Base-by-base conservation (phyloP, 2,797 vertebrate genomes). In the Syndactyla subalaris region DNA sequence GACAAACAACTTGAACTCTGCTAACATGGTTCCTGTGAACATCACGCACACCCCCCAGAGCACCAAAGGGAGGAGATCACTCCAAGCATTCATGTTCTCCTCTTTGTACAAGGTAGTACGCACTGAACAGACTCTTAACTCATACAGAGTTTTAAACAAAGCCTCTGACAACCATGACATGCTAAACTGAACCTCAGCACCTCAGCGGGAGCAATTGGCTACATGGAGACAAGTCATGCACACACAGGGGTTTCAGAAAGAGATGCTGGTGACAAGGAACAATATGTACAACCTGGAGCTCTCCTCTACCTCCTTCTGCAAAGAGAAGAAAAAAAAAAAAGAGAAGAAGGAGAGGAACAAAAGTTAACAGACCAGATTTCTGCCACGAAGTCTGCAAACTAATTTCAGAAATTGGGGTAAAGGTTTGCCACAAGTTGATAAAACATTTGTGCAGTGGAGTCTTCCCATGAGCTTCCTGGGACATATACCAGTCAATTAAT, bases 251-350 rank as follows among this genome's bases (percentile, higher is more conserved):
- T 63, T 82, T 95, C 62, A 81, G 76, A 95, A 68, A 85, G 51
- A 93, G 82, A 89, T 73, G 84, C 32, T 63, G 71, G 67, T 95
- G 90, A 74, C 93, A 96, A 93, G 88, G 93, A 91, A 96, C 95
- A 96, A 89, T 52, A 94, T 46, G 79, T 97, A 96, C 98, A 98
- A 99, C 99, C 99, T 99, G 99, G 96, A 98, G 94, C 96, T 98
- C 98, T 98, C 98, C 98, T 98, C 96, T 98, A 97, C 98, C 98
- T 98, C 91, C 98, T 96, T 99, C 99, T 99, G 99, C 71, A 98
- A 98, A 97, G 90, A 95, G 97, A 86, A 97, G 97, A 92, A 97
- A 94, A 91, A 97, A 90, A 97, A 92, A 96, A 92, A 88, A 89
- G 14, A 85, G 49, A 79, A 93, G 79, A 93, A 92, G 92, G 91